Evolutionary conservation across 2,797 vertebrate species (phyloP).

Genomic region (Eulemur mongoz): DNA sequence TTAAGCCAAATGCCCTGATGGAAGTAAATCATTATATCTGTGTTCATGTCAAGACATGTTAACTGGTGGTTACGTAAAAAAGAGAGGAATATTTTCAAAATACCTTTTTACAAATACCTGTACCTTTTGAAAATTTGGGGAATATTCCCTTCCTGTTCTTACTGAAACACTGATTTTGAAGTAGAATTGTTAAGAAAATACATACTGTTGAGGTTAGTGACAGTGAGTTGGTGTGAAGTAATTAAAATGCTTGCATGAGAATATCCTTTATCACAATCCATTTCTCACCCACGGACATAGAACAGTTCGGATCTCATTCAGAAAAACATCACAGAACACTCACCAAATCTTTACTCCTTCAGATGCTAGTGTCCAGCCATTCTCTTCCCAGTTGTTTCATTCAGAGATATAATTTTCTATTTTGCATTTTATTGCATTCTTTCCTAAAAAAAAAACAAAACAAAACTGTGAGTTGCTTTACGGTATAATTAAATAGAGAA

Average conservation of each 20-base stretch:
- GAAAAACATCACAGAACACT: not conserved
- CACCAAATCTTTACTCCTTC: not conserved
- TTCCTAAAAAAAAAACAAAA: not conserved
- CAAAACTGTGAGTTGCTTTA: not conserved
- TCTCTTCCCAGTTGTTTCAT: not conserved
- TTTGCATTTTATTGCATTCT: not conserved
- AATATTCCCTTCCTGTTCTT: not conserved
- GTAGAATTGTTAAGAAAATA: constrained; percentile 7
- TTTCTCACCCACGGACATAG: not conserved
- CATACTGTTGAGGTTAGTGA: not conserved
- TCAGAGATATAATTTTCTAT: not conserved
- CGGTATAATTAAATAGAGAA: not conserved
- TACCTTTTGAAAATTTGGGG: not conserved
- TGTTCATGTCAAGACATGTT: constrained; percentile 73
- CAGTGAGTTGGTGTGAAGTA: not conserved
- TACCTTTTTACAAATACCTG: not conserved
- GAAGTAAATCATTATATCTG: constrained; percentile 71
- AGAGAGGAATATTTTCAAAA: not conserved
- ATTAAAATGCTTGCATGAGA: not conserved
- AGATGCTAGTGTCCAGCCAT: not conserved
- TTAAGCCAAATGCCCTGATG: constrained; percentile 68
- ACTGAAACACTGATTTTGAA: not conserved
- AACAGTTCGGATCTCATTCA: not conserved
- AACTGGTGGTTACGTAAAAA: constrained; percentile 57
- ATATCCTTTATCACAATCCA: not conserved